These are phyloP conservation scores for Procambarus virginalis DNA, from an alignment of 1,140 invertebrate species.

Conservation along the genomic window DNA sequence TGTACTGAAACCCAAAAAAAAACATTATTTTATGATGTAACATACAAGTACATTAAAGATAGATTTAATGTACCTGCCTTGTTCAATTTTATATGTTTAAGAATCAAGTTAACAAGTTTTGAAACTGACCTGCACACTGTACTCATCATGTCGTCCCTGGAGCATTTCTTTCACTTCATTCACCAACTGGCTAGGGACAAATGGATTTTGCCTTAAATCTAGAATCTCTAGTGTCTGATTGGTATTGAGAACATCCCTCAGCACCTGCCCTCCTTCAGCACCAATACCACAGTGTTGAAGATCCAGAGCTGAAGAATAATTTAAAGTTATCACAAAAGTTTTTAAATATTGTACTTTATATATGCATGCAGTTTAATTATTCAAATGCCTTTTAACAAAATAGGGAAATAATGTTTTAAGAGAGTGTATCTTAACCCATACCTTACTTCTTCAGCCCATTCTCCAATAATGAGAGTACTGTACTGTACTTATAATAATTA, in stretches of 20 bases:
- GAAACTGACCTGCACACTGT: constrained; percentile 1
- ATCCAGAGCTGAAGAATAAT: constrained; percentile 26
- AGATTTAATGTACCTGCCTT: too few species aligned
- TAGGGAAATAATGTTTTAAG: too few species aligned
- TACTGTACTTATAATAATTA: too few species aligned
- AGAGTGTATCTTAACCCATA: too few species aligned
- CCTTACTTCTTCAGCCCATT: too few species aligned
- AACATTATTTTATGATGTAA: background rate
- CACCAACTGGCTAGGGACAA: constrained; percentile 11
- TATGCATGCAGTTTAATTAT: too few species aligned
- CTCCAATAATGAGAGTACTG: too few species aligned
- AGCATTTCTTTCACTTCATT: constrained; percentile 19
- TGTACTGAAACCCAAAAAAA: background rate
- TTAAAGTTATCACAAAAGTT: too few species aligned
- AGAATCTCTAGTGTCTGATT: constrained; percentile 51
- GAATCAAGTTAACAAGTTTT: background rate
- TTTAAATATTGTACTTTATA: too few species aligned
- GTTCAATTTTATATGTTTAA: background rate
- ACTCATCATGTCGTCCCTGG: constrained; percentile 11
- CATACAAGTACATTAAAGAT: too few species aligned
- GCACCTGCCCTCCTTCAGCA: constrained; percentile 11
- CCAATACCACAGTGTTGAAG: constrained; percentile 53
- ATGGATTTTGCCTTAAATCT: constrained; percentile 48
- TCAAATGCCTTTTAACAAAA: too few species aligned
- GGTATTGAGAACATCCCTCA: constrained; percentile 5